Evolutionary conservation across 1,140 invertebrate genomes (phyloP), one percentile per base, ranked within the genome.

Genomic region (Drosophila leontia): DNA sequence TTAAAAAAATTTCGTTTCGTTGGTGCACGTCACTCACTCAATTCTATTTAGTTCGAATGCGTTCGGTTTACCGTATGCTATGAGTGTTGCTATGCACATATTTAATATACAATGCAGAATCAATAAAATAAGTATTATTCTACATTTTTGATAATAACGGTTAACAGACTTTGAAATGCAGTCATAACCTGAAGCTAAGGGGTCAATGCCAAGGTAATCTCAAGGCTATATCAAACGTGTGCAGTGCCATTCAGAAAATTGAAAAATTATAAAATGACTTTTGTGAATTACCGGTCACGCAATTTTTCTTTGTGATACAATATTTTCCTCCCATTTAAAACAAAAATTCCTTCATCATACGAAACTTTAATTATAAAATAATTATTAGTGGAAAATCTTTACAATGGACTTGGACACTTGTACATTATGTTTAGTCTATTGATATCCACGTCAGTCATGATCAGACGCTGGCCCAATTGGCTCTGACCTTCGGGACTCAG

Each of bases 381-480:
- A 48, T n/a, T 29, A 12, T 15, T 3, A 2, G 2, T 26, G 1
- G 23, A 29, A 26, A 8, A 29, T 1, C 4, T 6, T 44, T 19
- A 44, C 42, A 44, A 17, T 17, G n/a, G 41, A 8, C 17, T 44
- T 44, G 17, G 78, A 69, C 90, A n/a, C n/a, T n/a, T n/a, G n/a
- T n/a, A n/a, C n/a, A 45, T 6, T 12, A 19, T 45, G 58, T 93
- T 92, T 1, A 95, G 64, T 64, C 94, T 95, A 1, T 72, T 67
- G 4, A 94, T 81, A 59, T 95, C 95, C 29, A 93, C 93, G 7
- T 85, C 69, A 56, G 94, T 95, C 17, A 95, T 83, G 8, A 91
- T 93, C 5, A 90, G 65, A n/a, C 94, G 90, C 77, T 95, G 94
- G 3, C 94, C 94, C 75, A 95, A 94, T 51, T 47, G 12, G 0